phyloP scores from a whole-genome alignment of 1,140 invertebrate genomes.

The Drosophila chauvacae region DNA sequence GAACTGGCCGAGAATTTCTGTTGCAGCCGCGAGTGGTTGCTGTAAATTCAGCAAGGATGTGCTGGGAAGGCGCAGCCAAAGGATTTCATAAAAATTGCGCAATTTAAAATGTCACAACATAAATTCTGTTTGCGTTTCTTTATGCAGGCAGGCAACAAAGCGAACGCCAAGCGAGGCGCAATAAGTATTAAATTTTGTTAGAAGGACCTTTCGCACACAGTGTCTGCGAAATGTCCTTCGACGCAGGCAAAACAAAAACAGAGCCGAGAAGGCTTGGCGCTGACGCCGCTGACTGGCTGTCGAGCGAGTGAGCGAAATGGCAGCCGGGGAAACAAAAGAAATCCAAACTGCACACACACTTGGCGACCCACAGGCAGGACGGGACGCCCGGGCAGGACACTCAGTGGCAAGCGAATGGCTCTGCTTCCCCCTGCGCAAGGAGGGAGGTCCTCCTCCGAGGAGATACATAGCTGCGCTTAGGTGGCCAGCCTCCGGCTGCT shows the following conservation, averaged over 20 bases:
- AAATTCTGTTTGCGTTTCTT: constrained; percentile 83
- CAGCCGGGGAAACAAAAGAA: constrained; percentile 66
- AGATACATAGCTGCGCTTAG: constrained; percentile 59
- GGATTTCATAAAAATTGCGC: constrained; percentile 84
- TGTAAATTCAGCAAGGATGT: constrained; percentile 56
- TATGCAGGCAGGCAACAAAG: constrained; percentile 64
- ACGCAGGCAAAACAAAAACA: constrained; percentile 58
- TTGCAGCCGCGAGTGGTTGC: constrained; percentile 67
- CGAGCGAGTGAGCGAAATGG: constrained; percentile 72
- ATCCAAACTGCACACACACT: constrained; percentile 77
- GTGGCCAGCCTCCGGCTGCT: constrained; percentile 24
- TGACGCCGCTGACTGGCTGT: constrained; percentile 80
- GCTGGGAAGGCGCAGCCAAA: constrained; percentile 66
- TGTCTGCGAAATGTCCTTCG: constrained; percentile 68
- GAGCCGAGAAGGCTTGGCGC: constrained; percentile 36
- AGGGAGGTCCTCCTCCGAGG: constrained; percentile 38
- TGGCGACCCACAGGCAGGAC: constrained; percentile 30
- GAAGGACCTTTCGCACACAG: constrained; percentile 58
- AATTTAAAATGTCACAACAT: constrained; percentile 85
- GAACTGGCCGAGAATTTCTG: constrained; percentile 59
- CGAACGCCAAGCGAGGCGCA: constrained; percentile 60
- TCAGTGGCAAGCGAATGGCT: constrained; percentile 46
- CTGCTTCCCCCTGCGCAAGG: background rate
- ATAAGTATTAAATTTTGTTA: constrained; percentile 83
- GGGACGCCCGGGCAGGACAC: constrained; percentile 52